Conservation (phyloP, 2,797 vertebrate species). For the Poecilia gillii region DNA sequence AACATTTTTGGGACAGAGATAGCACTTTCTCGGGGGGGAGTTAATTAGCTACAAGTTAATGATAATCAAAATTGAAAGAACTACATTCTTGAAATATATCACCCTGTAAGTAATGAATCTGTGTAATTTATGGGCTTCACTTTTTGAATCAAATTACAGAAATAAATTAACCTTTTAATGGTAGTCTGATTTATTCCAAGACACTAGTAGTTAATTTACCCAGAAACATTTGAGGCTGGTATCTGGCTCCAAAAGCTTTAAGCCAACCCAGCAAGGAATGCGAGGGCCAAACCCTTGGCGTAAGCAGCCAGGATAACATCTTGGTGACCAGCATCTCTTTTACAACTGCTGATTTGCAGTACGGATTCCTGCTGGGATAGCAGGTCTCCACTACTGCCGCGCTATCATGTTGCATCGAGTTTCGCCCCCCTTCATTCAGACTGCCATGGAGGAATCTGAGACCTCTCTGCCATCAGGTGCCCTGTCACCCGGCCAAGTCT, state of each 20-base stretch:
- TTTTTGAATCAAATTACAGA: background rate
- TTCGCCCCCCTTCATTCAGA: conserved; percentile 50
- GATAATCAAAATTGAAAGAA: background rate
- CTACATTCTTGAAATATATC: background rate
- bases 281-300: conserved; percentile 22
- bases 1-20: background rate
- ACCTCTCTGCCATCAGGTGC: conserved; percentile 70
- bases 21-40: background rate
- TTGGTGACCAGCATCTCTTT: conserved; percentile 53
- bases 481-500: conserved; percentile 72
- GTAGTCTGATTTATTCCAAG: background rate
- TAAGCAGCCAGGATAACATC: conserved; percentile 39
- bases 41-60: background rate
- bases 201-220: background rate
- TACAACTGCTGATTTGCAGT: conserved; percentile 67
- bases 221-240: background rate
- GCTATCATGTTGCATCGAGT: conserved; percentile 37
- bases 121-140: background rate
- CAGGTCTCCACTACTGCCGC: conserved; percentile 38
- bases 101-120: background rate
- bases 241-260: background rate
- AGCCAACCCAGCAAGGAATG: background rate
- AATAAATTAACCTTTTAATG: background rate
- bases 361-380: conserved; percentile 64
- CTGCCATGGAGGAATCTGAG: conserved; percentile 65